phyloP scores from a whole-genome alignment of 1,140 invertebrate genomes.

The Panagrolaimus sp. region DNA sequence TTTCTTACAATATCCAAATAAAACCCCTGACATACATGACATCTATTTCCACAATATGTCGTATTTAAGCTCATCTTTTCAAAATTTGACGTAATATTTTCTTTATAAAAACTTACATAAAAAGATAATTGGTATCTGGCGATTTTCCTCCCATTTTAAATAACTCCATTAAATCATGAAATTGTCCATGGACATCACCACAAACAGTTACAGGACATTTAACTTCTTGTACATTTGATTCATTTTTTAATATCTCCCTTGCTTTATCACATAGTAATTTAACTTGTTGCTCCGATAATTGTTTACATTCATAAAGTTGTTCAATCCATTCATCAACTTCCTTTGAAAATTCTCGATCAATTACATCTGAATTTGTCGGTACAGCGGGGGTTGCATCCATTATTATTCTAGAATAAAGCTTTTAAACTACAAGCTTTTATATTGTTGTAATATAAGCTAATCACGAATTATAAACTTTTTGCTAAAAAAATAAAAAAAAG shows the following conservation, averaged over 20 bases:
- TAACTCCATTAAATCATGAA: constrained; percentile 71
- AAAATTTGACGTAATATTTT: too few relatives aligned
- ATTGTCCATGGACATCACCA: constrained; percentile 98
- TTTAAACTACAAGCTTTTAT: too few relatives aligned
- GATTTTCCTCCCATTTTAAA: constrained; percentile 27
- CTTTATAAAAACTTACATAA: constrained; percentile 24
- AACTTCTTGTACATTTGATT: constrained; percentile 94
- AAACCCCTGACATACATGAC: too few relatives aligned
- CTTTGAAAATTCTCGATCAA: constrained; percentile 74
- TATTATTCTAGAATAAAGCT: too few relatives aligned
- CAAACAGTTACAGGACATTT: constrained; percentile 96
- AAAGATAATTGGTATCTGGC: constrained; percentile 30
- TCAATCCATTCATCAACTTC: constrained; percentile 7
- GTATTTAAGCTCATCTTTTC: too few relatives aligned
- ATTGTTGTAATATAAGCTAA: too few relatives aligned
- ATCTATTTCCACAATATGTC: too few relatives aligned
- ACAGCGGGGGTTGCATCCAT: constrained; percentile 12
- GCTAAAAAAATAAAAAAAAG: too few relatives aligned
- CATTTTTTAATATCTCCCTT: constrained; percentile 87
- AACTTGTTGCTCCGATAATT: constrained; percentile 14
- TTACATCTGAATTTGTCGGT: constrained; percentile 64
- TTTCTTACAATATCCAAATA: too few relatives aligned
- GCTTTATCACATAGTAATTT: constrained; percentile 17
- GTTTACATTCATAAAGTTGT: constrained; percentile 5
- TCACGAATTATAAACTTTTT: too few relatives aligned